Evolutionary conservation across 2,113 vertebrate genomes (phyloP).

Genomic region (Chaenocephalus aceratus): DNA sequence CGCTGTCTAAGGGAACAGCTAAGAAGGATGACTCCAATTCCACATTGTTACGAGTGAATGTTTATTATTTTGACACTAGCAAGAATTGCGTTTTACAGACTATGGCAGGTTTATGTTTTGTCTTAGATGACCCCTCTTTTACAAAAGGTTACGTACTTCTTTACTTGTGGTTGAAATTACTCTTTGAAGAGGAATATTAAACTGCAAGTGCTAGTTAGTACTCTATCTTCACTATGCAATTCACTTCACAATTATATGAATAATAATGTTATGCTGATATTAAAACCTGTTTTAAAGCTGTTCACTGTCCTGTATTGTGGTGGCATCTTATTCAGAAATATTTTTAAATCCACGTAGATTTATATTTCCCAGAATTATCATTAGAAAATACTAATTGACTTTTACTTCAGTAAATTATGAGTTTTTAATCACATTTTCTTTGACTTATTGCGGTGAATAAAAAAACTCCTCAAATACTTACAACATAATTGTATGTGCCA

Average conservation of each 20-base stretch:
- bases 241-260: background rate
- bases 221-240: background rate
- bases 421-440: background rate
- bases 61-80: background rate
- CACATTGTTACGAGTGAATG: background rate
- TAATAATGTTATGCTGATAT: background rate
- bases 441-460: background rate
- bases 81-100: background rate
- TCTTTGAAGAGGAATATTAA: background rate
- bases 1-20: conserved; percentile 26
- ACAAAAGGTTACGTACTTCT: background rate
- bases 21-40: background rate
- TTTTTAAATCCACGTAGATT: background rate
- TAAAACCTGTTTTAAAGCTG: background rate
- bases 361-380: background rate
- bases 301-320: background rate
- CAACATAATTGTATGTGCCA: background rate
- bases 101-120: background rate
- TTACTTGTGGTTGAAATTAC: background rate
- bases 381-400: no score
- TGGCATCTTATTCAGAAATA: no score
- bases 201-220: background rate
- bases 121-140: background rate
- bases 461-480: background rate
- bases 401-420: no score